Evolutionary conservation across 1,140 invertebrate species (phyloP).

Genomic region (Conus ventricosus): DNA sequence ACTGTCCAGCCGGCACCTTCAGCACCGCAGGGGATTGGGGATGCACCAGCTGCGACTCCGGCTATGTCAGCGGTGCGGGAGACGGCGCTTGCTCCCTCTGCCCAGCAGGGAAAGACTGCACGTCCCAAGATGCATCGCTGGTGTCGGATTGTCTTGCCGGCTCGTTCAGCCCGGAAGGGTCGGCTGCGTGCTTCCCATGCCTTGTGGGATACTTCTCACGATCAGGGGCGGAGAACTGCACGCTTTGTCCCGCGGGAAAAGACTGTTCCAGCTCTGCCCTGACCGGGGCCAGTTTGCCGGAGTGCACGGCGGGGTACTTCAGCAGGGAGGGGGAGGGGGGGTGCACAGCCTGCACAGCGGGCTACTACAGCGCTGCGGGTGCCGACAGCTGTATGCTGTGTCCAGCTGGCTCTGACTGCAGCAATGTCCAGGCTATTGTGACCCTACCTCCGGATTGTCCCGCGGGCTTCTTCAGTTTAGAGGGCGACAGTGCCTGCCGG

Average conservation of each 20-base stretch:
- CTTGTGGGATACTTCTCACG: constrained; percentile 48
- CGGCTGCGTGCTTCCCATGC: constrained; percentile 37
- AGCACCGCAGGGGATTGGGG: constrained; percentile 39
- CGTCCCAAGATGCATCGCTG: background rate
- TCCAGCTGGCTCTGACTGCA: constrained; percentile 66
- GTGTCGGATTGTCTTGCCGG: constrained; percentile 43
- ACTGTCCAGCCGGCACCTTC: constrained; percentile 47
- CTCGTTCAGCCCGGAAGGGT: constrained; percentile 41
- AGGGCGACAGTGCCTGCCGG: constrained; percentile 54
- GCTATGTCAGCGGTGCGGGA: constrained; percentile 41
- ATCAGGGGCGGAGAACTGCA: constrained; percentile 30
- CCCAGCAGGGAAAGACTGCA: constrained; percentile 44
- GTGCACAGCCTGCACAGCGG: constrained; percentile 51
- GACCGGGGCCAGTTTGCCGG: constrained; percentile 22
- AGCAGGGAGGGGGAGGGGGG: constrained; percentile 32
- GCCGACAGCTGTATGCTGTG: constrained; percentile 60
- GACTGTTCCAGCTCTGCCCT: constrained; percentile 46
- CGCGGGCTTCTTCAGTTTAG: constrained; percentile 61
- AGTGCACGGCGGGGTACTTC: constrained; percentile 44
- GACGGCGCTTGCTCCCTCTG: constrained; percentile 20
- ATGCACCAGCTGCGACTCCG: constrained; percentile 45
- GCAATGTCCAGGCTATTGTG: constrained; percentile 49
- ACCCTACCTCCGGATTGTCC: constrained; percentile 60
- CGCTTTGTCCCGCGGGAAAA: constrained; percentile 55
- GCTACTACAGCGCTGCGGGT: constrained; percentile 61